Conservation (phyloP, 2,113 vertebrate species). For the Equus quagga region DNA sequence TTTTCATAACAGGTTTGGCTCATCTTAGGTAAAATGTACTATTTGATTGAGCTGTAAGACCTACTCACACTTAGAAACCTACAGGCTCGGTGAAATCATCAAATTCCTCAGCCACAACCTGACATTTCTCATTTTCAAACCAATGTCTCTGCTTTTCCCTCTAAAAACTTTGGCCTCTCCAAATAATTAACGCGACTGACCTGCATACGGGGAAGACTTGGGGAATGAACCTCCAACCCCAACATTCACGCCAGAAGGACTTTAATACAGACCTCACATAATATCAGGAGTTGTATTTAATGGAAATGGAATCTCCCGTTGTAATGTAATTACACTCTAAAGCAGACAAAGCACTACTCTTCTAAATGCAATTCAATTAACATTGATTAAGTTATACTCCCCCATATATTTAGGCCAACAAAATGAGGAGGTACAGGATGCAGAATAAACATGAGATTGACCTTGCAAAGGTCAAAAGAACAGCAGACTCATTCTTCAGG, state of each 20-base stretch:
- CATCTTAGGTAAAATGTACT: not conserved
- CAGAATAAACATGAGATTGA: not conserved
- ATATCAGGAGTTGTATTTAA: not conserved
- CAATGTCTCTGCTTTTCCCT: not conserved
- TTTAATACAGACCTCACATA: too few species aligned
- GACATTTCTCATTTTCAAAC: not conserved
- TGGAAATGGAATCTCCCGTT: not conserved
- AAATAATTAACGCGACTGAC: not conserved
- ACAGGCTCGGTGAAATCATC: not conserved
- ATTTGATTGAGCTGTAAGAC: not conserved
- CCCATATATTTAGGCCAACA: not conserved
- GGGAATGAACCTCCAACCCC: not conserved
- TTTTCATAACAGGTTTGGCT: not conserved
- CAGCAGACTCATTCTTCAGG: too few species aligned
- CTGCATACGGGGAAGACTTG: not conserved
- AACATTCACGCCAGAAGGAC: too few species aligned
- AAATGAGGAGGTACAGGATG: not conserved
- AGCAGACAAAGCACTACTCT: not conserved
- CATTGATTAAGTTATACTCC: not conserved
- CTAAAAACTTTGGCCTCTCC: not conserved
- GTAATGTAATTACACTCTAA: not conserved
- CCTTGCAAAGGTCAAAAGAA: not conserved
- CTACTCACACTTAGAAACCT: not conserved
- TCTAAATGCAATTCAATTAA: not conserved
- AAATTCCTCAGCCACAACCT: not conserved